Conservation (phyloP, 2,888 invertebrate species). For the Hirtodrosophila confusa region DNA sequence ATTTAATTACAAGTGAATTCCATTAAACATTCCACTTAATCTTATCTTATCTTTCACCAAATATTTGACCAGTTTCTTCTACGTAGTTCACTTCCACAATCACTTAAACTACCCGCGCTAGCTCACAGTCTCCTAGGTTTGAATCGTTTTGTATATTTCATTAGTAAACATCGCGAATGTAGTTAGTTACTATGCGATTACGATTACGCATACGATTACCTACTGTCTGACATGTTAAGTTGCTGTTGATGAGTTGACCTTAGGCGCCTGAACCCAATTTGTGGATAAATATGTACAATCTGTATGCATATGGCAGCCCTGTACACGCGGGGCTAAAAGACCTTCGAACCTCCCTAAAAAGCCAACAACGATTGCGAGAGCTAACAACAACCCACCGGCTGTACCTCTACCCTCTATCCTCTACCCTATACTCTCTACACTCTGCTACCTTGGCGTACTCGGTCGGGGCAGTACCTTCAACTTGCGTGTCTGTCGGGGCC, state of each 20-base stretch:
- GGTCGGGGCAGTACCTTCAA: conserved; percentile 57
- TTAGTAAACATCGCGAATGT: conserved; percentile 70
- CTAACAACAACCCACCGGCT: conserved; percentile 31
- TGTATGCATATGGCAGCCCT: conserved; percentile 38
- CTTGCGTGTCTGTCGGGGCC: conserved; percentile 65
- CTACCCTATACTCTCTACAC: conserved; percentile 3
- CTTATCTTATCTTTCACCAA: conserved; percentile 30
- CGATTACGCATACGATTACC: conserved; percentile 45
- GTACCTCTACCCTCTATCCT: background rate
- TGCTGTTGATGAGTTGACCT: conserved; percentile 63
- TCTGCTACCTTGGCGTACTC: conserved; percentile 16
- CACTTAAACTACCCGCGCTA: conserved; percentile 30
- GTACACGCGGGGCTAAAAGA: conserved; percentile 38
- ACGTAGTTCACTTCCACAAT: conserved; percentile 11
- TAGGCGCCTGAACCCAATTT: conserved; percentile 73
- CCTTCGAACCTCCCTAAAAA: conserved; percentile 67
- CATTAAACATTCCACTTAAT: conserved; percentile 7
- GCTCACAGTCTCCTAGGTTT: conserved; percentile 2
- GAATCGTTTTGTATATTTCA: conserved; percentile 64
- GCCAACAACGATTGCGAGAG: conserved; percentile 63
- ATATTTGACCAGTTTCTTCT: conserved; percentile 4
- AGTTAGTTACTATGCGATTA: conserved; percentile 74
- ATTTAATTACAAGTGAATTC: conserved; percentile 1
- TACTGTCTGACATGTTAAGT: conserved; percentile 40
- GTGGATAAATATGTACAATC: conserved; percentile 43